Base-by-base conservation (phyloP, 2,888 invertebrate species). In the Euzophera pinguis region DNA sequence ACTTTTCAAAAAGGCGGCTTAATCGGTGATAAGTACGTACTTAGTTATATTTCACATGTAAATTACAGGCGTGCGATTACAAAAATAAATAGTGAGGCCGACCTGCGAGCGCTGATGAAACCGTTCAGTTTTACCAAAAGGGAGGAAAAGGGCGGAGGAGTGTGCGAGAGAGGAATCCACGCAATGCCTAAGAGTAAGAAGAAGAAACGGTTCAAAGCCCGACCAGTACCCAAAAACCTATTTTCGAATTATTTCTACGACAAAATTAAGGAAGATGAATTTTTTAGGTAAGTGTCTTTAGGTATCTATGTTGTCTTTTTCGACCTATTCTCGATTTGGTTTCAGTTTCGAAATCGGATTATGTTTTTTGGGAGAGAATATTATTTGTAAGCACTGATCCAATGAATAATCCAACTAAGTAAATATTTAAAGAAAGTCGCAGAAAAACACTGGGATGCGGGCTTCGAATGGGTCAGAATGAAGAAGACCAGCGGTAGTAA, bases 231-330 rank as follows among this genome's bases (percentile, higher is more conserved):
- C 0, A 93, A 91, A 69, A 93, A 93, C 75, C 78, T 94, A 16
- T 94, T 94, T 69, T 93, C 93, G 12, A 93, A 93, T 66, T 93
- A 93, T 58, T 91, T 94, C 64, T 94, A 94, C 59, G 92, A 93
- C 58, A 93, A 93, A 71, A 93, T 93, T 91, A 91, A 93, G 59
- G 94, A 95, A 69, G 93, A 94, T 63, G 93, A 94, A 60, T 95
- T 93, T 78, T 94, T 93, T 74, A 91, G 94, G 94, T 94, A 65
- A 66, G 57, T 47, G n/a, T 34, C 16, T 12, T 27, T 43, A 29
- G 6, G 3, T 47, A 17, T 5, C 34, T 17, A 43, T 12, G 5
- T 4, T 29, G 5, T 29, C 5, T 29, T 29, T 6, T 4, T 4
- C 29, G 29, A 29, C 29, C 5, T 4, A 7, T 29, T 29, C 29